These are phyloP conservation scores for Cephus pulcher DNA, from an alignment of 2,888 invertebrate genomes.

Conservation along the genomic window DNA sequence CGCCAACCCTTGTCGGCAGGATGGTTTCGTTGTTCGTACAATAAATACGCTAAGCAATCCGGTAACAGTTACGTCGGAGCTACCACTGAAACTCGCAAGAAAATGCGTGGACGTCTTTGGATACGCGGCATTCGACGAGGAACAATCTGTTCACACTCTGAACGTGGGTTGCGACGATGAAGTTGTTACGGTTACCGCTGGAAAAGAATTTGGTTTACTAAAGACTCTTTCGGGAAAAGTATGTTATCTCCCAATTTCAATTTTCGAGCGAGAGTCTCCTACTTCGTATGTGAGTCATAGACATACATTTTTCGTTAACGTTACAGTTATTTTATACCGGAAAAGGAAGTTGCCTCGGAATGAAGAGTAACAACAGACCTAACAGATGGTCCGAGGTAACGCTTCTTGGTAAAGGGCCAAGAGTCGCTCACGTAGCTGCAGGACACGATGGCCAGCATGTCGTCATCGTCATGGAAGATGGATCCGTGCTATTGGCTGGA, in stretches of 20 bases:
- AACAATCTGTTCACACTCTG: conserved; percentile 67
- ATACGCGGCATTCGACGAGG: conserved; percentile 78
- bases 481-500: conserved; percentile 86
- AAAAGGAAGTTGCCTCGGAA: conserved; percentile 86
- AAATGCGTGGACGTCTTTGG: conserved; percentile 85
- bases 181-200: conserved; percentile 80
- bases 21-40: conserved; percentile 83
- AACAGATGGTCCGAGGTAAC: conserved; percentile 75
- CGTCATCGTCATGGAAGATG: conserved; percentile 91
- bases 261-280: neutral
- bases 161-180: conserved; percentile 81
- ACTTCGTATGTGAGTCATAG: neutral
- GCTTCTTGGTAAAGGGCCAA: conserved; percentile 76
- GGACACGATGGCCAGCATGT: conserved; percentile 96
- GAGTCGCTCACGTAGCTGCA: conserved; percentile 82
- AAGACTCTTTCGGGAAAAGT: conserved; percentile 89
- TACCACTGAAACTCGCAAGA: conserved; percentile 81
- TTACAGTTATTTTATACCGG: conserved; percentile 85
- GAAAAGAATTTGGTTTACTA: conserved; percentile 91
- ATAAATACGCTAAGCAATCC: conserved; percentile 74
- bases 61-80: conserved; percentile 69
- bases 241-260: conserved; percentile 28
- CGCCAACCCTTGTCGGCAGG: conserved; percentile 67
- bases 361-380: conserved; percentile 76
- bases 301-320: conserved; percentile 13